Base-by-base conservation (phyloP, 2,113 vertebrate species). In the Lamprologus callipterus region DNA sequence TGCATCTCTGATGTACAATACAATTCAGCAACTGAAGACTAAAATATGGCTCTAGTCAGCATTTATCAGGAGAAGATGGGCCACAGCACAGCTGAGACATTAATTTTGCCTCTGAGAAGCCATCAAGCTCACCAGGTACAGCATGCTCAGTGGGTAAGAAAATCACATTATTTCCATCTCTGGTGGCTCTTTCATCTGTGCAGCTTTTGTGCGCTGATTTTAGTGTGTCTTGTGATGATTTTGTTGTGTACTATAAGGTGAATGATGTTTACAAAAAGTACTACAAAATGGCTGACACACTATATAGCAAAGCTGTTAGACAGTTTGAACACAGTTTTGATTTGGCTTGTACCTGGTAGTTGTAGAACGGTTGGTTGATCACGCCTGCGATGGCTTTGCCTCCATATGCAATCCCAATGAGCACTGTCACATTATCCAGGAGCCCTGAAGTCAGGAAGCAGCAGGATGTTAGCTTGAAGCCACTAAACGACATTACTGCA, bases 301-400 rank as follows among this genome's bases (percentile, higher is more conserved):
- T 45, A 73, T 17, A 2, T 45, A 45, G 14, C 65, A 73, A 73
- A 73, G 40, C 13, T 45, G 9, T 73, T 21, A 73, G 40, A 7
- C 68, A 73, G 21, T 73, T 11, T 47, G 21, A 73, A 73, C 37
- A 26, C 21, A 11, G 37, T 14, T 73, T 47, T 73, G 14, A 16
- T 58, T 16, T n/a, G 5, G n/a, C 89, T 51, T 26, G 68, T 97
- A 99, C 98, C 98, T 99, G 96, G 80, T 99, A 99, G 95, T 99
- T 99, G 96, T 98, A 99, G 94, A 98, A 99, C 1, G 99, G 99
- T 92, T 99, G 98, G 93, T 99, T 99, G 93, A 99, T 99, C 93
- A 99, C 97, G 70, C 99, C 98, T 85, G 98, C 99, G 42, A 99
- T 99, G 54, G 99, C 98, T 95, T 96, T 97, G 87, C 99, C 99